Conservation (phyloP, 2,113 vertebrate species). For the Megatriorchis doriae region DNA sequence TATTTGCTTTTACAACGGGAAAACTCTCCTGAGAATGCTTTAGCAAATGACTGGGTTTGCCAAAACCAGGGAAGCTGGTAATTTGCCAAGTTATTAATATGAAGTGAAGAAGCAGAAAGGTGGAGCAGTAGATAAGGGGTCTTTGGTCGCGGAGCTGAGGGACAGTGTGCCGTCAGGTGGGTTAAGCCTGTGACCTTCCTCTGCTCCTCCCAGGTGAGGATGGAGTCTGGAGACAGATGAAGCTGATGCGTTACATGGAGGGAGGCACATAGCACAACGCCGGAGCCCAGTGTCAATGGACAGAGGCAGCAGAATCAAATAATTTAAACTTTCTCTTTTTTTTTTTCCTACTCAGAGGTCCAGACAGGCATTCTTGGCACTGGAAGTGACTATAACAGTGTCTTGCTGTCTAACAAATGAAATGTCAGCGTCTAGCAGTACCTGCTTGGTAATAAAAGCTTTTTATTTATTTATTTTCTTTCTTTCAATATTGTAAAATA, state of each 20-base stretch:
- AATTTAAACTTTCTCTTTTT: not conserved
- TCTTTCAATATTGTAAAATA: not conserved
- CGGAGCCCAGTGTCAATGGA: not conserved
- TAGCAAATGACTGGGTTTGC: not conserved
- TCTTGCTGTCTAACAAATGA: not conserved
- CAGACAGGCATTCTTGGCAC: not conserved
- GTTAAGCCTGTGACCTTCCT: not conserved
- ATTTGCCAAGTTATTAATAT: not conserved
- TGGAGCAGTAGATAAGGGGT: not conserved
- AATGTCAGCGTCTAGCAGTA: not conserved
- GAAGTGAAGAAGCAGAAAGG: not conserved
- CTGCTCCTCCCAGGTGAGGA: not conserved
- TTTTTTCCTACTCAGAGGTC: not conserved
- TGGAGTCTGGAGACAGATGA: not conserved
- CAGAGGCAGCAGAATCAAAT: not conserved
- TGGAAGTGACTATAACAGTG: not conserved
- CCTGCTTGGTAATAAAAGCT: not conserved
- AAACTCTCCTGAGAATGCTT: conserved; percentile 30
- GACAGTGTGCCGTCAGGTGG: not conserved
- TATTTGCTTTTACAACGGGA: conserved; percentile 42
- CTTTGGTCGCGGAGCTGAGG: not conserved
- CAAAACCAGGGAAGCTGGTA: not conserved
- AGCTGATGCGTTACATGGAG: not conserved
- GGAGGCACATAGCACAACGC: accelerated
- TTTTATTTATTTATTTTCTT: no score